Base-by-base conservation (phyloP, 2,888 invertebrate genomes). In the Tribolium freemani region DNA sequence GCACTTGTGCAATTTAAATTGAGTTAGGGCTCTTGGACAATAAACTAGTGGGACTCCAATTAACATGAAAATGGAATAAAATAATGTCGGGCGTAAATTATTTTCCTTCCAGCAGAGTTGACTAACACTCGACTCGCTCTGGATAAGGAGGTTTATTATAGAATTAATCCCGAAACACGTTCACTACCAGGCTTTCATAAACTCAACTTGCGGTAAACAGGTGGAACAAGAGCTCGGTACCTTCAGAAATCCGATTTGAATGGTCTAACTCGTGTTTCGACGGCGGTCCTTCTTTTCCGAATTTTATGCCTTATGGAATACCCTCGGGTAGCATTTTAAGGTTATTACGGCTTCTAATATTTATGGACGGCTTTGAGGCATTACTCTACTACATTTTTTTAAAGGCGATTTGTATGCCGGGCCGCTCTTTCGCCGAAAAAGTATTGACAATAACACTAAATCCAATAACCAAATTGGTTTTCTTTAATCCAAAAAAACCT, bases 11-110 rank as follows among this genome's bases (percentile, higher is more conserved):
- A 76, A 76, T 76, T 78, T 72, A 76, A 76, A 77, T 79, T 76
- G 76, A 78, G 75, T 76, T 76, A 75, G 73, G 73, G 72, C 73
- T 63, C 72, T 77, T 72, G 78, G 76, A 80, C 80, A 79, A 79
- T 78, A 76, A 78, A 78, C 76, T 76, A 71, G 68, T 71, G 74
- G 74, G 73, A 71, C 72, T 78, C 77, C 80, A 82, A 80, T 81
- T 81, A 80, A 77, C 80, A 80, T 79, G 80, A 79, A 80, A 81
- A 81, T 80, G 77, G 78, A 79, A 80, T 79, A 78, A 81, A 80
- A 79, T 80, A 77, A 80, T 76, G 76, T 66, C 68, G 71, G 53
- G 58, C 57, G 58, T 51, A 67, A 66, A 71, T 67, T 54, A 66
- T 66, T 66, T 66, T 54, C 46, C 66, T 53, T 44, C 53, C 50